phyloP scores from a whole-genome alignment of 2,797 vertebrate species.

The Eidolon dupreanum region DNA sequence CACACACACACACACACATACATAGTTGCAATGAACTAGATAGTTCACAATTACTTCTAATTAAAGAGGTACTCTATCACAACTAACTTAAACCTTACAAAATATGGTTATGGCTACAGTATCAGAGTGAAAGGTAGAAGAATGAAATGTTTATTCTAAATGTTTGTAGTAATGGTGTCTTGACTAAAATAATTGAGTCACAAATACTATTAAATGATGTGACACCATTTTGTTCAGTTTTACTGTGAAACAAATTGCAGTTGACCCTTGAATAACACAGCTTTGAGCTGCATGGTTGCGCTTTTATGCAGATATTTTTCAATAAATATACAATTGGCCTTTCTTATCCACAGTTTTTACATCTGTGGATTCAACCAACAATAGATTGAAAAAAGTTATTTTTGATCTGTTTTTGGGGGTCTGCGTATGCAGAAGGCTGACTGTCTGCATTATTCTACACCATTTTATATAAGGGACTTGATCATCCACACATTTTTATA shows the following conservation, averaged over 20 bases:
- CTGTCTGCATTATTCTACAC: not conserved
- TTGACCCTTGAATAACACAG: not conserved
- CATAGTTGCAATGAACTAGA: not conserved
- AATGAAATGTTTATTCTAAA: not conserved
- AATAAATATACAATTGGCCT: not conserved
- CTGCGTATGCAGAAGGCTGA: not conserved
- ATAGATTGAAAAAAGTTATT: not conserved
- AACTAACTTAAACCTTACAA: not conserved
- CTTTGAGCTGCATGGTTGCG: not conserved
- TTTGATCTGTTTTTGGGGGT: not conserved
- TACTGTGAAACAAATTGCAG: not conserved
- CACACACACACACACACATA: too few relatives aligned
- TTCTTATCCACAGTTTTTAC: not conserved
- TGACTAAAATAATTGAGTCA: not conserved
- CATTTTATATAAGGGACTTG: not conserved
- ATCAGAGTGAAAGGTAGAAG: not conserved
- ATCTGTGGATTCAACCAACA: not conserved
- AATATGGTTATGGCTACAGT: not conserved
- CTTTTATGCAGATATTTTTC: not conserved
- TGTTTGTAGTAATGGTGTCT: not conserved
- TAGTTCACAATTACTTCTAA: not conserved
- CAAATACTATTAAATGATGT: not conserved
- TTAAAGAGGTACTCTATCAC: not conserved
- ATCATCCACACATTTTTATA: not conserved
- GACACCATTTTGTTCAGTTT: not conserved